Evolutionary conservation across 2,888 invertebrate genomes (phyloP), one percentile per base, ranked within the genome.

Genomic region (Thyatira batis): DNA sequence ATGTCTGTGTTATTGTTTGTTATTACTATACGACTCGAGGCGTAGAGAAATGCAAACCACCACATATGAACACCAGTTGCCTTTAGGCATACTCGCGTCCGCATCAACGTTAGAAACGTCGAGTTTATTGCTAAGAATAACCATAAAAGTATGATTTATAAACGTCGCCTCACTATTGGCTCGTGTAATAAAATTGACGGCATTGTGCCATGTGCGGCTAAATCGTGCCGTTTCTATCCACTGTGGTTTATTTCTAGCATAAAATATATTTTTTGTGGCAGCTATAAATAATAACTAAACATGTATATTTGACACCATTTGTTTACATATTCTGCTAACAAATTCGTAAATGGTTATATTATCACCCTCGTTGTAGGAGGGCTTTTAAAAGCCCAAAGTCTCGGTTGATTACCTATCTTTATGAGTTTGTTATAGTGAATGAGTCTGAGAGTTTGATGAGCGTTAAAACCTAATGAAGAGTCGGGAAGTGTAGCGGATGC

Each of bases 91-190:
- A 63, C 64, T 63, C 71, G 68, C 71, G 66, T 61, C 54, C 45
- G 55, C 63, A 49, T 63, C 69, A 54, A 63, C 69, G 66, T 64
- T 73, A 71, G 72, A 75, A 77, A 74, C 65, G 77, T 76, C 71
- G 67, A 65, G 67, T 84, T 85, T 87, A 88, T 88, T 78, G 85
- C 78, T 68, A 72, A 72, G 78, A 82, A 86, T 82, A 84, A 76
- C 82, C 83, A 85, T 87, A 88, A 88, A 87, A 82, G 74, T 81
- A 82, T 88, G 87, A 87, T 87, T 88, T 88, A 88, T 84, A 85
- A 83, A 78, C 86, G 82, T 82, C 80, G 80, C 75, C 75, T 80
- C 70, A 75, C 81, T 76, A 77, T 82, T 73, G 77, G 76, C 70
- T 79, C 58, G 66, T 63, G 83, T 76, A 82, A 85, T 87, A 86